A percentile compares a stretch with the other conserved stretches of the same genome.
Conservation (phyloP, 1,140 invertebrate species). For the Trichonephila clavipes region DNA sequence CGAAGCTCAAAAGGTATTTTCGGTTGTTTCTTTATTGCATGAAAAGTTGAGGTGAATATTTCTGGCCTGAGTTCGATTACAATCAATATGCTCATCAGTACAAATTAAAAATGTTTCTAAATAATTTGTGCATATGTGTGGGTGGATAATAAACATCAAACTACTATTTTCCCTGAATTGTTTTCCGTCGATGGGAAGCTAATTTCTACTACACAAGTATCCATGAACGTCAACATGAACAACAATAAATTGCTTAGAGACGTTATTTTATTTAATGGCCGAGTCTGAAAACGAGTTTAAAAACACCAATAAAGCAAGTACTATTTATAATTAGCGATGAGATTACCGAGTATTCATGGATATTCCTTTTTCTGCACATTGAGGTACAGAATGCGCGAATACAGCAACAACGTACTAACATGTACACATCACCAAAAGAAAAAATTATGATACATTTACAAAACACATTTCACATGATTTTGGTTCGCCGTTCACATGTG, state of each 20-base stretch:
- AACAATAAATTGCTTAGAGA: background rate
- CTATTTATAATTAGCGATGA: background rate
- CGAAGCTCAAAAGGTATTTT: conserved; percentile 1
- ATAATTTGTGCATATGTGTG: background rate
- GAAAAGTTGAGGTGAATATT: conserved; percentile 30
- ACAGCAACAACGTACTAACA: conserved; percentile 74
- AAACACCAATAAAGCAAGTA: background rate
- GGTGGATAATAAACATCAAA: background rate
- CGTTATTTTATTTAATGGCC: background rate
- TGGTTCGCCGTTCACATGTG: conserved; percentile 70
- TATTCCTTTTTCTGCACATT: conserved; percentile 39
- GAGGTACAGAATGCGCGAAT: conserved; percentile 62
- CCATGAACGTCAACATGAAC: background rate
- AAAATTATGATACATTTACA: conserved; percentile 74
- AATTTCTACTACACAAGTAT: conserved; percentile 8
- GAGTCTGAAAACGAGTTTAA: background rate
- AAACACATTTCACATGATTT: conserved; percentile 75
- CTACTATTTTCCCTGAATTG: conserved; percentile 22
- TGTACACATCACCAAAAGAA: conserved; percentile 64
- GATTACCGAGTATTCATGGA: conserved; percentile 54
- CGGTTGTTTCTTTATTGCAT: conserved; percentile 45
- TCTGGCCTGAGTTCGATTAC: conserved; percentile 50
- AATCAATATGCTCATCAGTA: background rate
- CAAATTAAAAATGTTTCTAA: background rate
- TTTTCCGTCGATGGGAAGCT: background rate